Base-by-base conservation (phyloP, 1,140 invertebrate genomes). In the Drosophila obscura region DNA sequence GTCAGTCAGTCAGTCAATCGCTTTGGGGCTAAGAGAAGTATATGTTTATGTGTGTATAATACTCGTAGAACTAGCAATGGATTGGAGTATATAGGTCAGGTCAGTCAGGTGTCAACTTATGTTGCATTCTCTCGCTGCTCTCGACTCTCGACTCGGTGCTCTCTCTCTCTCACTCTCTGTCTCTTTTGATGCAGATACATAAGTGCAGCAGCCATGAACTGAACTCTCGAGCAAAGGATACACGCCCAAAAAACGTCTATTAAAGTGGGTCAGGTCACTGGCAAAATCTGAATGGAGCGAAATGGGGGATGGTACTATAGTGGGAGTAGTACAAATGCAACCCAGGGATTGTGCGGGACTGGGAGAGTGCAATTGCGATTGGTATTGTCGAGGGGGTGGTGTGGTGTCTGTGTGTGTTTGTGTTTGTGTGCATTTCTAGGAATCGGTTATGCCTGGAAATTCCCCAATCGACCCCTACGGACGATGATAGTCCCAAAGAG, bases 261-360 rank as follows among this genome's bases (percentile, higher is more conserved):
- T 53, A 68, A 85, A 87, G 78, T 85, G 78, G 81, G 81, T 85
- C 81, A 85, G 81, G 81, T 85, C 81, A 85, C 50, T 71, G 65
- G 67, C 65, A 58, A 39, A 39, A 13, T 39, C 35, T 39, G 35
- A 39, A 39, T 39, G 35, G 35, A 39, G 35, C 26, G 13, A 39
- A 13, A 39, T 39, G 35, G 35, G 11, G 35, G 35, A 39, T 13
- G 35, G 35, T 31, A 31, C 31, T 9, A 31, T 31, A 31, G 31
- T 39, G 35, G 35, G 35, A 39, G 35, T 39, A 13, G 35, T 39
- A 11, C 35, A 13, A 13, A 13, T 13, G 35, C 35, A 4, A 39
- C 11, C 31, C 35, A 13, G 35, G 35, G 8, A 9, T 9, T 31
- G 8, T 31, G 31, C 2, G 31, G 35, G 1, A 13, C 4, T 35